Evolutionary conservation across 2,113 vertebrate species (phyloP).

Genomic region (Dunckerocampus dactyliophorus): DNA sequence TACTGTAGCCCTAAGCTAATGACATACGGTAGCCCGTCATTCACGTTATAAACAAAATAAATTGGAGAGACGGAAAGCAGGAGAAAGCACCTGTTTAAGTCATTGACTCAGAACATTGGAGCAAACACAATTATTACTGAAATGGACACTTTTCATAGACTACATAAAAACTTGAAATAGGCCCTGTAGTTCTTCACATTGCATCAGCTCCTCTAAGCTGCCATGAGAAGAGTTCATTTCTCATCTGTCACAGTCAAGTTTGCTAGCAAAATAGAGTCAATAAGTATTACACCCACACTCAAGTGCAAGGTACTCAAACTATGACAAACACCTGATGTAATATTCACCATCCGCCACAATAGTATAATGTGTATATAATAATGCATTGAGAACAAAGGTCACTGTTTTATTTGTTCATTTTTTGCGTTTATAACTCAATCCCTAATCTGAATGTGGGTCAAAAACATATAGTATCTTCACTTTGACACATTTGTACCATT

Average conservation of each 20-base stretch:
- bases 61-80: slow-evolving; percentile 7
- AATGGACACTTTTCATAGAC: slow-evolving; percentile 1
- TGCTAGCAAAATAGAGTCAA: neutral
- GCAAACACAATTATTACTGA: neutral
- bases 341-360: too few relatives aligned
- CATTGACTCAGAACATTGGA: neutral
- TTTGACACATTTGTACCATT: too few relatives aligned
- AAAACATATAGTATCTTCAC: too few relatives aligned
- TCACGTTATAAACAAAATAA: neutral
- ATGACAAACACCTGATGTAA: too few relatives aligned
- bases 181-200: neutral
- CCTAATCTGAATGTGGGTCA: too few relatives aligned
- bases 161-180: neutral
- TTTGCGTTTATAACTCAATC: too few relatives aligned
- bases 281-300: neutral
- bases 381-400: too few relatives aligned
- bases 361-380: too few relatives aligned
- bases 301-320: too few relatives aligned
- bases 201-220: neutral
- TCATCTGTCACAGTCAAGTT: neutral
- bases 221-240: neutral
- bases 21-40: slow-evolving; percentile 11
- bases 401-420: too few relatives aligned
- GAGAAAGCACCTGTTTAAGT: slow-evolving; percentile 4
- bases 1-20: slow-evolving; percentile 13